A percentile compares a stretch with the other conserved stretches of the same genome.
Conservation (phyloP, 2,797 vertebrate genomes). For the Catamblyrhynchus diadema region DNA sequence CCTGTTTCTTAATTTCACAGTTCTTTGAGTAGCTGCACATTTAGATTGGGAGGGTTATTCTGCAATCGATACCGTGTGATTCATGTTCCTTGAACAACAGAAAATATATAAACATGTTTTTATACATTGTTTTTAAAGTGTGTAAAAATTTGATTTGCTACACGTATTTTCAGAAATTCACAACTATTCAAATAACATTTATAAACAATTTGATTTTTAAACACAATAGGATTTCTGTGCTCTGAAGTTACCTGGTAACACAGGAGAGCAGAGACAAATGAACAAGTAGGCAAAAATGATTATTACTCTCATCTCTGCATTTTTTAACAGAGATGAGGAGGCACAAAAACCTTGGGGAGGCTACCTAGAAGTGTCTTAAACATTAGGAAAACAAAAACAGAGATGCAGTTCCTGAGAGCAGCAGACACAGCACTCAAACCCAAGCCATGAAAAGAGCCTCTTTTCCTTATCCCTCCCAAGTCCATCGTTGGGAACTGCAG, state of each 20-base stretch:
- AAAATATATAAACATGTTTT: not conserved
- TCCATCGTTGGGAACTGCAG: not conserved
- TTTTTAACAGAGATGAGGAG: not conserved
- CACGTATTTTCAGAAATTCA: not conserved
- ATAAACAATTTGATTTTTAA: not conserved
- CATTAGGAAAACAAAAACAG: not conserved
- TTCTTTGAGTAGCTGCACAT: not conserved
- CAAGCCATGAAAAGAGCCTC: not conserved
- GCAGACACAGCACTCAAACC: not conserved
- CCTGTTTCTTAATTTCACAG: not conserved
- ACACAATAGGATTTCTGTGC: not conserved
- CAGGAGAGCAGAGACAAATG: not conserved
- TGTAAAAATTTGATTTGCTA: not conserved
- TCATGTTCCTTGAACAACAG: not conserved
- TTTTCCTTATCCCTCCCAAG: not conserved
- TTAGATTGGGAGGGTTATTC: not conserved
- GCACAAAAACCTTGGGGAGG: not conserved
- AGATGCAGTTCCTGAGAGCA: not conserved
- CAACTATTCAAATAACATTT: not conserved
- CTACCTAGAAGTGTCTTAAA: not conserved
- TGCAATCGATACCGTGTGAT: fast-evolving
- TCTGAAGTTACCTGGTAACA: not conserved
- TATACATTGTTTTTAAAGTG: not conserved
- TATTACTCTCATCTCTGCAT: not conserved
- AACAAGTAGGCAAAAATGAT: constrained; percentile 4